These are phyloP conservation scores for Bombus superbus DNA, from an alignment of 1,140 invertebrate species.

Conservation along the genomic window DNA sequence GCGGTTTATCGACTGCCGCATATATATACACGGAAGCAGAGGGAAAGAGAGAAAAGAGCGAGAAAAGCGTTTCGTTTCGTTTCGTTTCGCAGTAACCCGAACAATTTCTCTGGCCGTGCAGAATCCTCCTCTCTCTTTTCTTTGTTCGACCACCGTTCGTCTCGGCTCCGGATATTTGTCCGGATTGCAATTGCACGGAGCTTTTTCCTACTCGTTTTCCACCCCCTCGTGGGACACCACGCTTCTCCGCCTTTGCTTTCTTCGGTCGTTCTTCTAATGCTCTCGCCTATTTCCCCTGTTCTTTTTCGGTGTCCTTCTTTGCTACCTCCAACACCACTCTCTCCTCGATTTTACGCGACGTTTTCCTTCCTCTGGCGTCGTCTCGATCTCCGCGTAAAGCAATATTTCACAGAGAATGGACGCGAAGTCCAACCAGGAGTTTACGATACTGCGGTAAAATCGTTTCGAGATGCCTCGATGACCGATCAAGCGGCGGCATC, in stretches of 20 bases:
- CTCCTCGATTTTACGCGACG: conserved; percentile 2
- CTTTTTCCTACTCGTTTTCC: conserved; percentile 67
- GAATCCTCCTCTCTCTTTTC: conserved; percentile 31
- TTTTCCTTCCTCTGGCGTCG: conserved; percentile 12
- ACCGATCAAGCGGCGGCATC: conserved; percentile 59
- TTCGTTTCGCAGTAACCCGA: conserved; percentile 69
- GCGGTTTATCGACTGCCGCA: conserved; percentile 70
- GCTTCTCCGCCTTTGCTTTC: conserved; percentile 10
- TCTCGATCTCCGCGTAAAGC: conserved; percentile 39
- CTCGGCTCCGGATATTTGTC: conserved; percentile 69
- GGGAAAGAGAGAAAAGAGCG: conserved; percentile 3
- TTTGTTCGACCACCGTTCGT: conserved; percentile 64
- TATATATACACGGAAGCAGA: conserved; percentile 53
- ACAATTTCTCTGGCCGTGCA: conserved; percentile 63
- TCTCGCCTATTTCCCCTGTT: background rate
- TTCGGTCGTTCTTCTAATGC: conserved; percentile 4
- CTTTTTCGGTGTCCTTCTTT: background rate
- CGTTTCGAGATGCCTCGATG: conserved; percentile 62
- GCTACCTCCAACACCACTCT: background rate
- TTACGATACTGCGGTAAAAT: conserved; percentile 50
- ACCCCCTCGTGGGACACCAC: conserved; percentile 30
- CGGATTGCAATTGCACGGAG: conserved; percentile 70
- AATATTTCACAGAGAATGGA: conserved; percentile 64
- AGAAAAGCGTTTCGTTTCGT: conserved; percentile 41
- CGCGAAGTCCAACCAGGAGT: conserved; percentile 22